Evolutionary conservation across 2,797 vertebrate genomes (phyloP).

Genomic region (Sorex maritimensis): DNA sequence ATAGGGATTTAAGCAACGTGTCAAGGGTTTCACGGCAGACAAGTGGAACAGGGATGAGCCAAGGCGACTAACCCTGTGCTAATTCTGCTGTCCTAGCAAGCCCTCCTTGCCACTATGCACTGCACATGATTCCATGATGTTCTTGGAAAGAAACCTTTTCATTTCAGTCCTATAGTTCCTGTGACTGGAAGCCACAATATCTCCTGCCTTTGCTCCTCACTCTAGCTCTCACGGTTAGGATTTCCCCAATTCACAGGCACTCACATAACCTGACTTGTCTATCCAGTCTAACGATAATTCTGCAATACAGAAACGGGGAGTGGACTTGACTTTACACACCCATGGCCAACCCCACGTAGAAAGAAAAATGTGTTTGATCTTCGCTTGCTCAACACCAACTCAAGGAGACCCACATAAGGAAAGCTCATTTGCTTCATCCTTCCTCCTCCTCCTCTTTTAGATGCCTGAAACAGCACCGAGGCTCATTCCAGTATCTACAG

Average conservation of each 20-base stretch:
- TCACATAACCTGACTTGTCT: constrained; percentile 53
- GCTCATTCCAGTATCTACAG: neutral
- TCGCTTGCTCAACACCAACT: neutral
- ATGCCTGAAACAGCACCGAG: neutral
- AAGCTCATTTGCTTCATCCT: neutral
- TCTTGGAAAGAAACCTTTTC: constrained; percentile 6
- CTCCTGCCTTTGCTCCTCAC: neutral
- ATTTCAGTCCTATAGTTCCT: neutral
- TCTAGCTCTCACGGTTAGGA: neutral
- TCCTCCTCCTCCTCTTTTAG: neutral
- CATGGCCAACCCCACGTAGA: constrained; percentile 2
- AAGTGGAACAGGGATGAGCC: neutral
- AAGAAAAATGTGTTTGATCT: constrained; percentile 61
- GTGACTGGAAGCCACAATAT: neutral
- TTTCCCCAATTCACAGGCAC: neutral
- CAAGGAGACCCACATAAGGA: neutral
- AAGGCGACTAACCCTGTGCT: neutral
- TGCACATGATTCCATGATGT: neutral
- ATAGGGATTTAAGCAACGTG: constrained; percentile 23
- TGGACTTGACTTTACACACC: constrained; percentile 69
- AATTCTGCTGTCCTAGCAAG: neutral
- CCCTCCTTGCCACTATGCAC: neutral
- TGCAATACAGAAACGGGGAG: constrained; percentile 80
- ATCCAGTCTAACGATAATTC: constrained; percentile 74
- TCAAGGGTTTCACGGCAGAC: constrained; percentile 15